phyloP scores from a whole-genome alignment of 2,888 invertebrate genomes.

The Ectropis crepuscularia region DNA sequence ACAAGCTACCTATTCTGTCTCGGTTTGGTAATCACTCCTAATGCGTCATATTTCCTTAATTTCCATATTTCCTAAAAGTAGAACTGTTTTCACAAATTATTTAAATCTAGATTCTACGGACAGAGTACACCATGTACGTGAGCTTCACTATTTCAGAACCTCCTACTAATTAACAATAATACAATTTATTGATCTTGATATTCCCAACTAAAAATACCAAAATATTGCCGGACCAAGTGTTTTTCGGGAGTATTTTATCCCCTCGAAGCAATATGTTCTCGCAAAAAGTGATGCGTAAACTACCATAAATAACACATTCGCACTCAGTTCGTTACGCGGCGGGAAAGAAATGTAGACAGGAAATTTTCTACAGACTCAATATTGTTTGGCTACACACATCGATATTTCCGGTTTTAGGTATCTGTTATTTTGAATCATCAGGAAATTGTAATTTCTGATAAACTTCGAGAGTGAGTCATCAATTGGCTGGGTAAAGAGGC shows the following conservation, averaged over 20 bases:
- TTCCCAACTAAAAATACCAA: constrained; percentile 34
- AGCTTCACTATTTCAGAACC: no score
- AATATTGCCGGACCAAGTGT: constrained; percentile 44
- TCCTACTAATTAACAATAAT: no score
- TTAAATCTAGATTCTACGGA: no score
- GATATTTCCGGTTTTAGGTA: background rate
- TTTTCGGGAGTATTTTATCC: constrained; percentile 42
- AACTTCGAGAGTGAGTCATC: constrained; percentile 13
- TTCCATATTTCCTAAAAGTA: no score
- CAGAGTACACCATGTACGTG: no score
- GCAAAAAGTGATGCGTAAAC: constrained; percentile 52
- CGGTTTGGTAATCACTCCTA: no score
- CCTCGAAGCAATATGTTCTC: constrained; percentile 50
- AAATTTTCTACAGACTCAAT: constrained; percentile 40
- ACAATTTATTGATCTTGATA: background rate
- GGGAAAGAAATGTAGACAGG: constrained; percentile 44
- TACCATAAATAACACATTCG: constrained; percentile 56
- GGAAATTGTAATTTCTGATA: background rate
- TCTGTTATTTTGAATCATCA: background rate
- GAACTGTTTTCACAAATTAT: no score
- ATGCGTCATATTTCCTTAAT: no score
- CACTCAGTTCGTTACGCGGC: constrained; percentile 57
- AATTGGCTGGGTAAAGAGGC: constrained; percentile 24
- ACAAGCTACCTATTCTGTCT: no score
- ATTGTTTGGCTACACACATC: constrained; percentile 15